Percentiles rank a stretch among this genome's conserved stretches.
These are phyloP conservation scores for Serilophus lunatus DNA, from an alignment of 2,113 vertebrate species.

Conservation along the genomic window DNA sequence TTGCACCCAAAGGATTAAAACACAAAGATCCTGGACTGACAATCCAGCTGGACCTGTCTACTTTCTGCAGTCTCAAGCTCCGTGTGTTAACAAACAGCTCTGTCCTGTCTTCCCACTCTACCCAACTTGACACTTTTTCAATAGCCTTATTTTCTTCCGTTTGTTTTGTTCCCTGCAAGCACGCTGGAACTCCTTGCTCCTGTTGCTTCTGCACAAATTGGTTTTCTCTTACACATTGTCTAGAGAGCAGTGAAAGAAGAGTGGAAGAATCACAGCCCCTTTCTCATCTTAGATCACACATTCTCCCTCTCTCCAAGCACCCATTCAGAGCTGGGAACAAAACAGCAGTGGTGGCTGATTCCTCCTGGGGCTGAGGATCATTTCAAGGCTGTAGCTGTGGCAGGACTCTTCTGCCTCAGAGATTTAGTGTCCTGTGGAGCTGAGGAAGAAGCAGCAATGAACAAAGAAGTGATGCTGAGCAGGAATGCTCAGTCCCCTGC, in stretches of 20 bases:
- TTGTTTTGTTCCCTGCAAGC: background rate
- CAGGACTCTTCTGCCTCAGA: background rate
- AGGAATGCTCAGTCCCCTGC: background rate
- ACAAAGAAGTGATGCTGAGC: background rate
- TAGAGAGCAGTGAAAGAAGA: background rate
- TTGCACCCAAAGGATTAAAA: background rate
- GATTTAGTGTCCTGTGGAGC: background rate
- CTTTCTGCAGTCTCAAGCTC: background rate
- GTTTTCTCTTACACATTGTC: background rate
- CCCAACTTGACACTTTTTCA: background rate
- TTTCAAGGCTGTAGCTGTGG: background rate
- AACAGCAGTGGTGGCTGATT: background rate
- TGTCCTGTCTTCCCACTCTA: background rate
- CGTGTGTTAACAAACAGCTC: background rate
- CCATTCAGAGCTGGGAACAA: background rate
- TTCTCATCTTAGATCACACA: background rate
- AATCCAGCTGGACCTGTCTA: background rate
- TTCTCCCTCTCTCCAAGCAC: background rate
- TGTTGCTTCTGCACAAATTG: background rate
- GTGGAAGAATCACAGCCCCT: background rate
- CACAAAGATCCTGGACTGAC: background rate
- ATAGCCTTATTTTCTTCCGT: background rate
- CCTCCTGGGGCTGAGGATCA: background rate
- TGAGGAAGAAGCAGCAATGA: background rate
- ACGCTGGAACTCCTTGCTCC: background rate